These are phyloP conservation scores for Drosophila nikananu DNA, from an alignment of 1,140 invertebrate genomes.

Conservation along the genomic window DNA sequence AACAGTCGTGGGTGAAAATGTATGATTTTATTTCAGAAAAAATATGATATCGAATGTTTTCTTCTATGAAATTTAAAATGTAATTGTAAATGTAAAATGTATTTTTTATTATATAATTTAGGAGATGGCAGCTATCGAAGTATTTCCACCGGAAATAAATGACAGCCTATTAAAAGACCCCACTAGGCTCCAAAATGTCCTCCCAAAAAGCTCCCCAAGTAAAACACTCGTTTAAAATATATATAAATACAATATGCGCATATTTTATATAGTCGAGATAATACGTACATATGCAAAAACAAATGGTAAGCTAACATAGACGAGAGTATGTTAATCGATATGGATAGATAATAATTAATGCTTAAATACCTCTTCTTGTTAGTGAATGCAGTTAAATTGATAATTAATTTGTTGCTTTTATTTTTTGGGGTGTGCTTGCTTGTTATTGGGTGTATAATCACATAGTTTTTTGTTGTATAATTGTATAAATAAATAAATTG, in stretches of 20 bases:
- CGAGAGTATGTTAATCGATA: conserved; percentile 36
- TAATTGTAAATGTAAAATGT: too few relatives aligned
- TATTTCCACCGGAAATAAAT: not conserved
- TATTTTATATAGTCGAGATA: conserved; percentile 69
- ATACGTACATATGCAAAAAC: conserved; percentile 65
- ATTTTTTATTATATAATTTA: too few relatives aligned
- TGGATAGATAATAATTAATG: conserved; percentile 51
- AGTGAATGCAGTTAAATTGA: conserved; percentile 68
- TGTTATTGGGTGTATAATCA: conserved; percentile 67
- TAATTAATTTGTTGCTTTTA: conserved; percentile 34
- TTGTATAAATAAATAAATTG: conserved; percentile 68
- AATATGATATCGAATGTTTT: not conserved
- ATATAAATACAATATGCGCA: conserved; percentile 52
- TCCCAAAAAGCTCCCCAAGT: not conserved
- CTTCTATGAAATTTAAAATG: too few relatives aligned
- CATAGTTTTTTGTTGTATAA: conserved; percentile 43
- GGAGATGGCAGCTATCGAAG: too few relatives aligned
- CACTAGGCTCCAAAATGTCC: too few relatives aligned
- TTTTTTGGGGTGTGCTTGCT: conserved; percentile 29
- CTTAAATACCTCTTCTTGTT: conserved; percentile 60
- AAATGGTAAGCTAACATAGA: conserved; percentile 64
- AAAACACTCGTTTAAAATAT: conserved; percentile 44
- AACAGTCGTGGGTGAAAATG: not conserved
- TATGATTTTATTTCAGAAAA: too few relatives aligned
- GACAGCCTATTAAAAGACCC: not conserved